A percentile compares a stretch with the other conserved stretches of the same genome.
These are phyloP conservation scores for Phoenoteleia sp. DNA, from an alignment of 2,888 invertebrate species.

Conservation along the genomic window DNA sequence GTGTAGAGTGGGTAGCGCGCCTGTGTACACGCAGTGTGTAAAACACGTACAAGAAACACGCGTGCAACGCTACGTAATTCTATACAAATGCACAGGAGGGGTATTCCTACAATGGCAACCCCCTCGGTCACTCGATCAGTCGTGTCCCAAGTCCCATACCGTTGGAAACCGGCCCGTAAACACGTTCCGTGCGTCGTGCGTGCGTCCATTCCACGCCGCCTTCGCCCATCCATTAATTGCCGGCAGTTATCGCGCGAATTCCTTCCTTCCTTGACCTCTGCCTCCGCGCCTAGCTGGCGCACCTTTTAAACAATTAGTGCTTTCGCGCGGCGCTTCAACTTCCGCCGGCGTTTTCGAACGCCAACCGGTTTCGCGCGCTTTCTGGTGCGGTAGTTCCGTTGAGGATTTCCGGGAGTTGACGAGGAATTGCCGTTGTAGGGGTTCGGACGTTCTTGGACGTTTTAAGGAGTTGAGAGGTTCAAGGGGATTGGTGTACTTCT, in stretches of 20 bases:
- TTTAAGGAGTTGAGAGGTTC: too few species aligned
- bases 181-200: conserved; percentile 69
- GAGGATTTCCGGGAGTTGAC: too few species aligned
- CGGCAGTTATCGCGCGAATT: conserved; percentile 20
- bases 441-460: too few species aligned
- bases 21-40: conserved; percentile 39
- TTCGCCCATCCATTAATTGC: conserved; percentile 41
- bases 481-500: too few species aligned
- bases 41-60: conserved; percentile 56
- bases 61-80: conserved; percentile 80
- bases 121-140: conserved; percentile 86
- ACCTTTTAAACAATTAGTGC: not conserved
- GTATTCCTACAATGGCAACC: conserved; percentile 84
- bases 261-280: not conserved
- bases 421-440: too few species aligned
- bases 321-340: too few species aligned
- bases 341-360: conserved; percentile 16
- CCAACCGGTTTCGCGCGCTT: conserved; percentile 38
- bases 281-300: not conserved
- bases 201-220: too few species aligned
- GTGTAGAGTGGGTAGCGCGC: conserved; percentile 78
- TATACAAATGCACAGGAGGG: conserved; percentile 84
- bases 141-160: conserved; percentile 84
- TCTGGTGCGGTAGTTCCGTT: too few species aligned
- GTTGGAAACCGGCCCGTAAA: conserved; percentile 79